These are phyloP conservation scores for Callipepla squamata DNA, from an alignment of 2,113 vertebrate genomes.

Conservation along the genomic window DNA sequence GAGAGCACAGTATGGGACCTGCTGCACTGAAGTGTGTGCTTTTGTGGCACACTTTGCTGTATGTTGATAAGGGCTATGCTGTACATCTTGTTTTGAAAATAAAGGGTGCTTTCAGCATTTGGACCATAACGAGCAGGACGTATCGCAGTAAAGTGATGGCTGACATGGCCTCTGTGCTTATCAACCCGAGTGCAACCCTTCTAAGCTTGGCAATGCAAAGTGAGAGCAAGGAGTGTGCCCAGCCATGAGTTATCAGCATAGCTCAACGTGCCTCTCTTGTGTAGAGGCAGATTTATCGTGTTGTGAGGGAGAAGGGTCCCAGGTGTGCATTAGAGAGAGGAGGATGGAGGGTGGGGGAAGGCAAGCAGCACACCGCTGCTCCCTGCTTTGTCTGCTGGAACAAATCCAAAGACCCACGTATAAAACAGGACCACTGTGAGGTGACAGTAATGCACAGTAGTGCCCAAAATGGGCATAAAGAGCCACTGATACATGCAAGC, in stretches of 20 bases:
- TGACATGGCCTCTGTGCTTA: slow-evolving; percentile 1
- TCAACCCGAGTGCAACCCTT: background rate
- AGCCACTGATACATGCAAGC: background rate
- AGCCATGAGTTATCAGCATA: background rate
- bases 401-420: background rate
- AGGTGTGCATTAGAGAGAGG: background rate
- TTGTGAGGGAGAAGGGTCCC: background rate
- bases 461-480: background rate
- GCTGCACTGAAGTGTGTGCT: background rate
- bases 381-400: background rate
- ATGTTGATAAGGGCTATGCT: background rate
- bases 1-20: background rate
- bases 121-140: background rate
- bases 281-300: background rate
- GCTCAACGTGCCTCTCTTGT: background rate
- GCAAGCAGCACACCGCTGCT: background rate
- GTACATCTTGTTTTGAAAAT: background rate
- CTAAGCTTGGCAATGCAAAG: background rate
- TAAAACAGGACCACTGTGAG: background rate
- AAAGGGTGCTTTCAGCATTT: background rate
- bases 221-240: background rate
- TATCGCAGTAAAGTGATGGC: background rate
- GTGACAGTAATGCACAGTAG: background rate
- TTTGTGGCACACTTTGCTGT: background rate
- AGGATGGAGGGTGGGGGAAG: background rate